Percentiles rank a stretch among this genome's conserved stretches.
These are phyloP conservation scores for Poeciliopsis presidionis DNA, from an alignment of 2,797 vertebrate genomes.

Conservation along the genomic window DNA sequence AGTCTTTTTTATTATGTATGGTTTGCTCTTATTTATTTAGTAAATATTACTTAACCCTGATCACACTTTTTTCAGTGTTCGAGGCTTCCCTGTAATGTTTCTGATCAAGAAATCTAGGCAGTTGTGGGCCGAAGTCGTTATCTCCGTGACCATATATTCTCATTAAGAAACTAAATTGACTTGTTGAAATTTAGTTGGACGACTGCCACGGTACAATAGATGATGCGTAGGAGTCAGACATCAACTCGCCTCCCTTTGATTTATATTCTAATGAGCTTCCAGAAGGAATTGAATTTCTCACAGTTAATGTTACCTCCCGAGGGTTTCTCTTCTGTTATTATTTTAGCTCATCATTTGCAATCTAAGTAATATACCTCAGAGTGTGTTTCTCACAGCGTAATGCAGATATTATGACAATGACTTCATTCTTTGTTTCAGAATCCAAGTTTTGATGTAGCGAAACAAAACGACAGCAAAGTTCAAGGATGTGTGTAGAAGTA, in stretches of 20 bases:
- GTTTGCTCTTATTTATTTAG: too few relatives aligned
- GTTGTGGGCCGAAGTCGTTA: background rate
- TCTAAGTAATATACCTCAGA: conserved; percentile 28
- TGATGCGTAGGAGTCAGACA: conserved; percentile 16
- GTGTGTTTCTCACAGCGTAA: conserved; percentile 11
- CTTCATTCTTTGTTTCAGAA: too few relatives aligned
- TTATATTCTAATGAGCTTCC: conserved; percentile 65
- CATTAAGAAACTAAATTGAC: conserved; percentile 36
- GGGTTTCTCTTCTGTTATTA: conserved; percentile 45
- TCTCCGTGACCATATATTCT: conserved; percentile 24
- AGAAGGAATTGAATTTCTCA: conserved; percentile 53
- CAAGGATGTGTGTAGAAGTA: too few relatives aligned
- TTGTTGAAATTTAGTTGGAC: conserved; percentile 24
- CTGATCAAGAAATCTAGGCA: conserved; percentile 25
- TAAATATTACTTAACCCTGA: too few relatives aligned
- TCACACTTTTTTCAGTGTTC: too few relatives aligned
- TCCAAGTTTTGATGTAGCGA: too few relatives aligned
- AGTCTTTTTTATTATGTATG: too few relatives aligned
- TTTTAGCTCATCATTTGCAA: conserved; percentile 21
- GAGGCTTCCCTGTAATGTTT: conserved; percentile 4
- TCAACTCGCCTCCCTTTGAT: conserved; percentile 49
- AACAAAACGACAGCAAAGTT: too few relatives aligned
- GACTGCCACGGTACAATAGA: conserved; percentile 11
- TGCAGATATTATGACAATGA: too few relatives aligned
- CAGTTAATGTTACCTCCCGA: conserved; percentile 44